A percentile compares a stretch with the other conserved stretches of the same genome.
Evolutionary conservation across 1,140 invertebrate genomes (phyloP).

Genomic region (Akabosia matsudoensis): DNA sequence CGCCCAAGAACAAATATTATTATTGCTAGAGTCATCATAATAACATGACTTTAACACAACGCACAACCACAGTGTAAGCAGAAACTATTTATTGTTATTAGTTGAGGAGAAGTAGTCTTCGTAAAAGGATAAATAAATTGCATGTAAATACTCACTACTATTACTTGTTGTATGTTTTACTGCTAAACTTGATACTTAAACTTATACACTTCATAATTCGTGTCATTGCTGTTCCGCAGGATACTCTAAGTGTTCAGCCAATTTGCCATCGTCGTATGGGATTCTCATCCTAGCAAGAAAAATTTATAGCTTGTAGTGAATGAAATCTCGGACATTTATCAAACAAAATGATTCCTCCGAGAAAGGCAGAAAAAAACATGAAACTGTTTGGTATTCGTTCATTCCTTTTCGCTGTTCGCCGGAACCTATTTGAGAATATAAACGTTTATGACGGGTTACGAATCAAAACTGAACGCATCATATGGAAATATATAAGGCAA

Average conservation of each 20-base stretch:
- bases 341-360: slow-evolving; percentile 2
- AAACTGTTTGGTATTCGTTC: too few species aligned
- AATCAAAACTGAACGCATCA: too few species aligned
- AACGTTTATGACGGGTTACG: too few species aligned
- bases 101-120: neutral
- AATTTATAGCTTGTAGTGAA: slow-evolving; percentile 9
- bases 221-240: neutral
- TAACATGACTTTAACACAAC: neutral
- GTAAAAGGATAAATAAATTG: neutral
- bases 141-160: too few species aligned
- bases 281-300: neutral
- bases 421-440: too few species aligned
- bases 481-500: too few species aligned
- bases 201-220: too few species aligned
- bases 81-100: neutral
- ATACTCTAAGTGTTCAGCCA: neutral
- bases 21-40: neutral
- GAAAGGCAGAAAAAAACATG: neutral
- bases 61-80: neutral
- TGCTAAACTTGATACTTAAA: too few species aligned
- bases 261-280: slow-evolving; percentile 5
- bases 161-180: too few species aligned
- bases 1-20: neutral
- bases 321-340: slow-evolving; percentile 19
- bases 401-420: too few species aligned